phyloP scores from a whole-genome alignment of 2,888 invertebrate species.

The Amiota communis region DNA sequence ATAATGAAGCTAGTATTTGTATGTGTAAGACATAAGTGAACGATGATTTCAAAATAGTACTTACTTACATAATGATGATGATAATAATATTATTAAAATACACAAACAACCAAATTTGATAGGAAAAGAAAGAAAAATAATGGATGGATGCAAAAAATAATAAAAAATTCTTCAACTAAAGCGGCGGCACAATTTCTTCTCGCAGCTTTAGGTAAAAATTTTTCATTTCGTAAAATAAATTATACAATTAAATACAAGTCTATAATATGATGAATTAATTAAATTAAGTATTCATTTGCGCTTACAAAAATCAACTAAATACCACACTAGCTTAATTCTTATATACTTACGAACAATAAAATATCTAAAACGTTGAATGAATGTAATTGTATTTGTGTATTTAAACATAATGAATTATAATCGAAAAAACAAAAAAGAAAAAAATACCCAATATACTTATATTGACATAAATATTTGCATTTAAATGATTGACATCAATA shows the following conservation, averaged over 20 bases:
- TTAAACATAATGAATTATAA: neutral
- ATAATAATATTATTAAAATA: slow-evolving; percentile 23
- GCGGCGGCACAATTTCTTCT: neutral
- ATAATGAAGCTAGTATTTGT: neutral
- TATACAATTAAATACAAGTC: neutral
- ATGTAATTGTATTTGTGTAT: slow-evolving; percentile 7
- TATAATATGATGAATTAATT: neutral
- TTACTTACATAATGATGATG: neutral
- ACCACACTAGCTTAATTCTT: slow-evolving; percentile 25
- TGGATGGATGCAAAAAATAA: neutral
- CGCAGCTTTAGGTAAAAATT: neutral
- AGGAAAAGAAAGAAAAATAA: slow-evolving; percentile 20
- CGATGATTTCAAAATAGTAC: neutral
- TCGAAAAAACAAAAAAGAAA: slow-evolving; percentile 12
- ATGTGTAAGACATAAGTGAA: neutral
- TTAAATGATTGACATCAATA: slow-evolving; percentile 50
- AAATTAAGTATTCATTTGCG: slow-evolving; percentile 29
- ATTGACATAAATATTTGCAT: slow-evolving; percentile 1
- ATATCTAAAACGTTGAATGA: slow-evolving; percentile 1
- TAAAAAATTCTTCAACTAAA: slow-evolving; percentile 11
- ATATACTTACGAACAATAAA: neutral
- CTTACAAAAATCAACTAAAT: slow-evolving; percentile 12
- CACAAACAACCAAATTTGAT: neutral
- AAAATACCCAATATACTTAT: neutral
- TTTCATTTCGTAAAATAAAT: slow-evolving; percentile 1